A percentile compares a stretch with the other conserved stretches of the same genome.
Conservation (phyloP, 2,797 vertebrate species). For the Pogoniulus pusillus region DNA sequence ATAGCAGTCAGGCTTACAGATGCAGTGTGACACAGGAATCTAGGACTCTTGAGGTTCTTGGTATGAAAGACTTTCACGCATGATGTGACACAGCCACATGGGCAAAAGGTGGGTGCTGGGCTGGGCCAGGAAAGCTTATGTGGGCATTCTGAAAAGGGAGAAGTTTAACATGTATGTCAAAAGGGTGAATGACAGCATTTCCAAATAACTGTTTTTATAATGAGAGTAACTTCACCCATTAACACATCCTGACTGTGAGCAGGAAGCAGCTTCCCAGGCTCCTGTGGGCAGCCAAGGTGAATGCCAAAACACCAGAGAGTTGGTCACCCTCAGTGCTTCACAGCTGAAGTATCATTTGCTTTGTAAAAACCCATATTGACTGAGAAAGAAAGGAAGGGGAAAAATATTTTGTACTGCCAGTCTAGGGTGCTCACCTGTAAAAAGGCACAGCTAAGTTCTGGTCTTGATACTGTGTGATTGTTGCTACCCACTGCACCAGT, state of each 20-base stretch:
- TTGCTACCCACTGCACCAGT: background rate
- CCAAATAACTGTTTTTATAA: constrained; percentile 12
- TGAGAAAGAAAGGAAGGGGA: background rate
- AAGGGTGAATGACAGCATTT: background rate
- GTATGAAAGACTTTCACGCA: background rate
- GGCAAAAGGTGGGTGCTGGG: background rate
- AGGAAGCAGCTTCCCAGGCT: background rate
- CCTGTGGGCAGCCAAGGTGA: background rate
- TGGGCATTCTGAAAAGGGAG: constrained; percentile 1
- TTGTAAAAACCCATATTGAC: background rate
- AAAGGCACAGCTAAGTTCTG: background rate
- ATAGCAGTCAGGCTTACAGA: constrained; percentile 11
- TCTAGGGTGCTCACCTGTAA: background rate
- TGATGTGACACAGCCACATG: background rate
- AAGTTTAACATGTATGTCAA: background rate
- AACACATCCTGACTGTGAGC: background rate
- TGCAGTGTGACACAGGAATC: constrained; percentile 6
- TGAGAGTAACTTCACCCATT: constrained; percentile 20
- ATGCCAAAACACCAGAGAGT: background rate
- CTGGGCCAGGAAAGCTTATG: background rate
- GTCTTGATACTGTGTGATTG: background rate
- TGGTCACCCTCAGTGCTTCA: background rate
- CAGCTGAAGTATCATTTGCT: background rate
- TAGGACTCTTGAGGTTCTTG: background rate
- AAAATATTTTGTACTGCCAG: background rate